Evolutionary conservation across 2,888 invertebrate genomes (phyloP), one percentile per base, ranked within the genome.

Genomic region (Ligdia adustata): DNA sequence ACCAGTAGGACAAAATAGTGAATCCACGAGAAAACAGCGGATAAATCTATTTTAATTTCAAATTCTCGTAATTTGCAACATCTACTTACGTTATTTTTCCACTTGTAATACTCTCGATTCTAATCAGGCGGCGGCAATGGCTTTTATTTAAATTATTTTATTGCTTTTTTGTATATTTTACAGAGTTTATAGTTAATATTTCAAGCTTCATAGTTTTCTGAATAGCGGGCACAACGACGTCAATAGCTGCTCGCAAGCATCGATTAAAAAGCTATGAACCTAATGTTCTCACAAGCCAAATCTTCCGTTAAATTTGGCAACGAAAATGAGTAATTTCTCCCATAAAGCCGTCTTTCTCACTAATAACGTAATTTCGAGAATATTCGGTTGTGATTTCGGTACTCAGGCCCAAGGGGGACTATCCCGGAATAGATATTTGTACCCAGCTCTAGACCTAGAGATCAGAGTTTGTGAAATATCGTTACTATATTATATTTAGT

Each of bases 191-290:
- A 6, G 6, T 2, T 2, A n/a, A 6, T 2, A 2, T 14, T 9
- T 22, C n/a, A 14, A 20, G 16, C 16, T 16, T 16, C 16, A 4
- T 16, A 16, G 3, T n/a, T n/a, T n/a, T n/a, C n/a, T n/a, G n/a
- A n/a, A n/a, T n/a, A n/a, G n/a, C n/a, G n/a, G n/a, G n/a, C n/a
- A n/a, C 24, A 14, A 24, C 22, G 9, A 26, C 4, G 9, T 27
- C 15, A 15, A 26, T 26, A 26, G 16, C 26, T 13, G 13, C 9
- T 24, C 11, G 5, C 18, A 26, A n/a, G n/a, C 31, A 9, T 9
- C 28, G 24, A 41, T 47, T 37, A 47, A 11, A 41, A 27, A 37
- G 16, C 18, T 31, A 47, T 41, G 29, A 41, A 15, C 29, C 20
- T 35, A 47, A 41, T 41, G 35, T 29, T 11, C 34, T 35, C 31